phyloP scores from a whole-genome alignment of 2,888 invertebrate genomes.

The Harmothoe impar region DNA sequence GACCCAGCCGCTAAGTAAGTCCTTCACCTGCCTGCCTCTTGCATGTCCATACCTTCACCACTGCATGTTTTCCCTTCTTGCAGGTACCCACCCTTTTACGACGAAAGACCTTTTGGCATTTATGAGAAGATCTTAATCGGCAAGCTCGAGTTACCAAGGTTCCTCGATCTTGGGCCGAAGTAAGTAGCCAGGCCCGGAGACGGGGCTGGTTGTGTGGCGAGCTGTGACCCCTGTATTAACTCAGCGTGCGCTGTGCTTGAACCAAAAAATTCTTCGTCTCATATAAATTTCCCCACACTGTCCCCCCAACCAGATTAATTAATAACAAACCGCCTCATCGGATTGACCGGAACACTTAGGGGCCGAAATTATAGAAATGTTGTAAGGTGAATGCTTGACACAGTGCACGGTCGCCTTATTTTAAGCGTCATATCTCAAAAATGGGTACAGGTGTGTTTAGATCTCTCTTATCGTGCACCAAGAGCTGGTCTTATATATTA shows the following conservation, averaged over 20 bases:
- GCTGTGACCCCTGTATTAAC: background rate
- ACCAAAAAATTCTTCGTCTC: too few relatives aligned
- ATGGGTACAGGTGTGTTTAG: too few relatives aligned
- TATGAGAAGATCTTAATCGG: constrained; percentile 98
- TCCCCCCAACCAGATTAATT: too few relatives aligned
- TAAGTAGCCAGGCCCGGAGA: constrained; percentile 75
- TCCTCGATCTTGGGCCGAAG: constrained; percentile 96
- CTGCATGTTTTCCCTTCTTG: constrained; percentile 65
- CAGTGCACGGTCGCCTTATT: too few relatives aligned
- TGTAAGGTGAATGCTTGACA: too few relatives aligned
- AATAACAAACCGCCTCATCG: too few relatives aligned
- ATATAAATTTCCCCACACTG: background rate
- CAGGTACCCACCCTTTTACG: constrained; percentile 95
- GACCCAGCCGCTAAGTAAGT: constrained; percentile 93
- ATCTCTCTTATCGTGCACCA: too few relatives aligned
- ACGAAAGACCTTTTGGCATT: constrained; percentile 97
- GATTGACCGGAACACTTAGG: too few relatives aligned
- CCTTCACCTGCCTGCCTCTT: background rate
- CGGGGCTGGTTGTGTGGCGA: background rate
- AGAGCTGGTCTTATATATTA: too few relatives aligned
- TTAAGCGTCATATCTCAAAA: too few relatives aligned
- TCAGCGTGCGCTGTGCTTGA: background rate
- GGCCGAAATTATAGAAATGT: too few relatives aligned
- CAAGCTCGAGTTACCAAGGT: constrained; percentile 96
- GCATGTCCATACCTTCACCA: background rate